These are phyloP conservation scores for Psittacula echo DNA, from an alignment of 2,797 vertebrate genomes.

Conservation along the genomic window DNA sequence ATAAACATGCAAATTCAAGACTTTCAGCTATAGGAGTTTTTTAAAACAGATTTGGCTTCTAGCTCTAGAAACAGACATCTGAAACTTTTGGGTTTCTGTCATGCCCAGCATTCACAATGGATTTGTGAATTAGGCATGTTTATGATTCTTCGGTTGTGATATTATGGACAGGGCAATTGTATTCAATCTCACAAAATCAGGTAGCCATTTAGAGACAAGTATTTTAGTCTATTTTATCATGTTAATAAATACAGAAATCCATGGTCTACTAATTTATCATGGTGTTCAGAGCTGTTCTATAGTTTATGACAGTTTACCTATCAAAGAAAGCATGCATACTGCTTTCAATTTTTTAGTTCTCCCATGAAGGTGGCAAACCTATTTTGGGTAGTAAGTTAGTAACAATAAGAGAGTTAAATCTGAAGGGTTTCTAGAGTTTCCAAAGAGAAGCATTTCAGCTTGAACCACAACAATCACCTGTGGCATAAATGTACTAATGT, in stretches of 20 bases:
- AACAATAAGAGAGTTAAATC: slow-evolving; percentile 40
- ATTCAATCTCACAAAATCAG: background rate
- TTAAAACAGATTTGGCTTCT: background rate
- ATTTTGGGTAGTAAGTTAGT: slow-evolving; percentile 39
- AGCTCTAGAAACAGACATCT: background rate
- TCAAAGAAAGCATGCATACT: slow-evolving; percentile 24
- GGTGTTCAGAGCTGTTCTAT: background rate
- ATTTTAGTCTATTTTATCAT: background rate
- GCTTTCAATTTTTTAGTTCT: slow-evolving; percentile 22
- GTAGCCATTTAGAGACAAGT: background rate
- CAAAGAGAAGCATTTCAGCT: slow-evolving; percentile 38
- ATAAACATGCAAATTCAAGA: background rate
- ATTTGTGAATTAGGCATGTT: background rate
- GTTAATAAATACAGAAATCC: slow-evolving; percentile 39
- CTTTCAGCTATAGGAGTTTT: background rate
- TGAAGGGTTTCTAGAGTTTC: slow-evolving; percentile 43
- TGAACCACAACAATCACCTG: slow-evolving; percentile 2
- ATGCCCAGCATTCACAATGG: background rate
- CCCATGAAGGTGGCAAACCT: background rate
- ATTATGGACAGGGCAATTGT: background rate
- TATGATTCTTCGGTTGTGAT: background rate
- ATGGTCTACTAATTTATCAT: slow-evolving; percentile 43
- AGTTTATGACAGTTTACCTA: slow-evolving; percentile 24
- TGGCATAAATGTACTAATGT: slow-evolving; percentile 20
- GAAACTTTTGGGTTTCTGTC: background rate